These are phyloP conservation scores for Microhierax caerulescens DNA, from an alignment of 2,797 vertebrate species.

Conservation along the genomic window DNA sequence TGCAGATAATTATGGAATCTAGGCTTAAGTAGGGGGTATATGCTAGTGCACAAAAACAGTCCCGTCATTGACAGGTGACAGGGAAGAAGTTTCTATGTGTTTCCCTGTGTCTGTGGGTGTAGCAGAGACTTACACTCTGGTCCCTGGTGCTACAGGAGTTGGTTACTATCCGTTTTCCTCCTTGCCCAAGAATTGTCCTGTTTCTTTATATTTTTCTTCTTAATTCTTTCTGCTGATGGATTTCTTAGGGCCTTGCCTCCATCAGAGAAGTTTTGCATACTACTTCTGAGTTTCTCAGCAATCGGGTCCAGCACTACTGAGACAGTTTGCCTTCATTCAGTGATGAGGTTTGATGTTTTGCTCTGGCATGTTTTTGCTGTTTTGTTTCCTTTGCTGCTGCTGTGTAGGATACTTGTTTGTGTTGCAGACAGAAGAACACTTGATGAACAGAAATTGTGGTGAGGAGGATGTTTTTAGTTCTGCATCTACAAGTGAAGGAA, in stretches of 20 bases:
- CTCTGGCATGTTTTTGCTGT: neutral
- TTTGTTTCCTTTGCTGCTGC: neutral
- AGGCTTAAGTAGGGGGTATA: neutral
- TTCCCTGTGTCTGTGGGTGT: neutral
- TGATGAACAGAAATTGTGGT: conserved; percentile 47
- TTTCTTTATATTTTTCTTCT: neutral
- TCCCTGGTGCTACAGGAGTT: neutral
- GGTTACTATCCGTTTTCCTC: neutral
- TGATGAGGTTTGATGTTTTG: neutral
- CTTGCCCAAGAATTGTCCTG: neutral
- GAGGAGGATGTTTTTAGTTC: conserved; percentile 68
- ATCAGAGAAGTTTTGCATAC: neutral
- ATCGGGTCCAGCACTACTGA: neutral
- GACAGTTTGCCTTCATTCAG: neutral
- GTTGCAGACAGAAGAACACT: conserved; percentile 71
- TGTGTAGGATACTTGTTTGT: conserved; percentile 52
- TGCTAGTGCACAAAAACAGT: neutral
- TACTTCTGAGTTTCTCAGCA: neutral
- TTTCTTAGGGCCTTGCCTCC: neutral
- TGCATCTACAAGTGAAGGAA: conserved; percentile 52
- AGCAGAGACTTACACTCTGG: neutral
- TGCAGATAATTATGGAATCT: neutral
- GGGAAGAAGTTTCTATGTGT: neutral
- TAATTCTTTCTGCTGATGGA: neutral
- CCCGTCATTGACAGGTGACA: neutral